Evolutionary conservation across 23 tunicate genomes (phyloP).

Genomic region (Halocynthia aurantium): DNA sequence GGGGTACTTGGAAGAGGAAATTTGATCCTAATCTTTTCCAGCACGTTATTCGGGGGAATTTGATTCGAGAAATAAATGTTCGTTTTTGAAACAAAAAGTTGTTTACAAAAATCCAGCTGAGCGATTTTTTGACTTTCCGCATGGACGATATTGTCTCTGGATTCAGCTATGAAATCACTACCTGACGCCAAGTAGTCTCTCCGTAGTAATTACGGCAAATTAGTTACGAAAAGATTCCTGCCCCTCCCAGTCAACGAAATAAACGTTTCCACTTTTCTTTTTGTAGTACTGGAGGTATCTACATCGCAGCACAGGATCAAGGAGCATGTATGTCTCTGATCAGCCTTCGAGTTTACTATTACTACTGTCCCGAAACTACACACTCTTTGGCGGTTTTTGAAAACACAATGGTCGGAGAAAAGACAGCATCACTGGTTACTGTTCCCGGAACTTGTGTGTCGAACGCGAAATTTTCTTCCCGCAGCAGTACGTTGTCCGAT

Average conservation of each 20-base stretch:
- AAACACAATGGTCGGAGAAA: conserved; percentile 47
- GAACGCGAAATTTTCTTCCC: conserved; percentile 29
- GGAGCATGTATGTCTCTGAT: conserved; percentile 88
- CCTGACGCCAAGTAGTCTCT: conserved; percentile 1
- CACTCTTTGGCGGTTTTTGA: conserved; percentile 49
- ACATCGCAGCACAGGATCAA: conserved; percentile 85
- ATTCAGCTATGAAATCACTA: conserved; percentile 7
- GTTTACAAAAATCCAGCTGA: too few species aligned
- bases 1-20: too few species aligned
- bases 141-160: neutral
- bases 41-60: too few species aligned
- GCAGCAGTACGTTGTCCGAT: conserved; percentile 21
- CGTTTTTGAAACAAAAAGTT: too few species aligned
- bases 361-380: conserved; percentile 52
- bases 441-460: conserved; percentile 55
- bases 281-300: conserved; percentile 46
- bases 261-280: neutral
- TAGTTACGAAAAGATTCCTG: too few species aligned
- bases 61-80: too few species aligned
- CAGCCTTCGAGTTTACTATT: conserved; percentile 55
- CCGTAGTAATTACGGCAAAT: neutral
- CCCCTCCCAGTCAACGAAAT: too few species aligned
- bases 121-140: too few species aligned
- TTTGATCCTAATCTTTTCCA: too few species aligned
- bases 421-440: conserved; percentile 43